Percentiles rank a stretch among this genome's conserved stretches.
Conservation (phyloP, 1,140 invertebrate species). For the Copidosoma floridanum region DNA sequence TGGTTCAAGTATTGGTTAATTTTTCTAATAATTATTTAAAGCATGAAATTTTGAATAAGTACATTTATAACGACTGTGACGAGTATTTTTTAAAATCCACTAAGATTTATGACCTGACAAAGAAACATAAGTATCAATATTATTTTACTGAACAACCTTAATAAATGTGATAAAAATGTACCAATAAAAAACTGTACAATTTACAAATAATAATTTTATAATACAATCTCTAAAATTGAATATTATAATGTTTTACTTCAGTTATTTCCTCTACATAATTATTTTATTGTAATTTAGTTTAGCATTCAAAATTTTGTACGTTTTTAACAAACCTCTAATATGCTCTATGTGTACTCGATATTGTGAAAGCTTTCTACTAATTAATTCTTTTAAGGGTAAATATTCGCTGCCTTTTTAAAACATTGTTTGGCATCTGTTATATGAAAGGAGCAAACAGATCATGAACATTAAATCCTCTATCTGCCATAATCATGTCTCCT, state of each 20-base stretch:
- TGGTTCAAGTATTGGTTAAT: too few relatives aligned
- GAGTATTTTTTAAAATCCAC: too few relatives aligned
- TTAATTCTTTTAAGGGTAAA: constrained; percentile 31
- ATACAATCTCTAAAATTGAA: background rate
- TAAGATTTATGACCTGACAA: too few relatives aligned
- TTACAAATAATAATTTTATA: too few relatives aligned
- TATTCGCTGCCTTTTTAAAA: constrained; percentile 20
- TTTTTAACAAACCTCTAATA: constrained; percentile 37
- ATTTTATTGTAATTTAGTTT: background rate
- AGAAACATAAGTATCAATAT: too few relatives aligned
- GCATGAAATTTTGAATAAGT: too few relatives aligned
- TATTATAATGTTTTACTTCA: background rate
- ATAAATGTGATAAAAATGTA: too few relatives aligned
- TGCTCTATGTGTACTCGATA: constrained; percentile 17
- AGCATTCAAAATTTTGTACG: constrained; percentile 30
- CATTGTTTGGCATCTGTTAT: constrained; percentile 7
- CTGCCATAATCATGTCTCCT: constrained; percentile 26
- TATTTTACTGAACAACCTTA: too few relatives aligned
- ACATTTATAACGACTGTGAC: too few relatives aligned
- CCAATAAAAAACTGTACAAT: too few relatives aligned
- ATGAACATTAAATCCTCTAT: constrained; percentile 31
- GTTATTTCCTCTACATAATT: too few relatives aligned
- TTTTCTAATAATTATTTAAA: too few relatives aligned
- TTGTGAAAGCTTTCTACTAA: constrained; percentile 39
- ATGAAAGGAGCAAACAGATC: constrained; percentile 26